Conservation (phyloP, 2,797 vertebrate species). For the Gallinago solitaria region DNA sequence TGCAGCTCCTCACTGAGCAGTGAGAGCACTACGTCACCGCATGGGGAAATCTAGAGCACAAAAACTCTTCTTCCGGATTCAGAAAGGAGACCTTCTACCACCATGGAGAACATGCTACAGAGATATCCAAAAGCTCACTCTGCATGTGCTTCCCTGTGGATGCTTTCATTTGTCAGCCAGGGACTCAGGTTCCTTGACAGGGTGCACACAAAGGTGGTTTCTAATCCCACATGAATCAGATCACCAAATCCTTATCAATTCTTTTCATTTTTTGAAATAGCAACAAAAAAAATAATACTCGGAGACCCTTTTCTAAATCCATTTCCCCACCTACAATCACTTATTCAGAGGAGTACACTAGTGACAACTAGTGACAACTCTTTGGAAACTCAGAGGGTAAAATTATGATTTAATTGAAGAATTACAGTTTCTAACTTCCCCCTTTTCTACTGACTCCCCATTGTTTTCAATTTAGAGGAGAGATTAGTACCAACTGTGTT, state of each 20-base stretch:
- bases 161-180: neutral
- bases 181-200: neutral
- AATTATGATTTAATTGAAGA: neutral
- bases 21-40: neutral
- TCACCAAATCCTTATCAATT: neutral
- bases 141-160: accelerated
- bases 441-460: neutral
- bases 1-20: neutral
- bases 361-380: neutral
- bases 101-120: neutral
- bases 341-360: neutral
- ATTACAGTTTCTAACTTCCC: neutral
- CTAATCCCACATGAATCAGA: neutral
- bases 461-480: slow-evolving; percentile 37
- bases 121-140: neutral
- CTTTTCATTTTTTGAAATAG: neutral
- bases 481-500: slow-evolving; percentile 25
- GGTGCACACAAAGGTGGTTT: neutral
- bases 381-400: neutral
- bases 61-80: neutral
- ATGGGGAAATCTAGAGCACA: neutral
- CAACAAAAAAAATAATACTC: neutral
- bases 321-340: neutral
- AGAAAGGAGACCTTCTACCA: neutral
- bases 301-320: neutral